phyloP scores from a whole-genome alignment of 2,888 invertebrate genomes.

The Erannis defoliaria region DNA sequence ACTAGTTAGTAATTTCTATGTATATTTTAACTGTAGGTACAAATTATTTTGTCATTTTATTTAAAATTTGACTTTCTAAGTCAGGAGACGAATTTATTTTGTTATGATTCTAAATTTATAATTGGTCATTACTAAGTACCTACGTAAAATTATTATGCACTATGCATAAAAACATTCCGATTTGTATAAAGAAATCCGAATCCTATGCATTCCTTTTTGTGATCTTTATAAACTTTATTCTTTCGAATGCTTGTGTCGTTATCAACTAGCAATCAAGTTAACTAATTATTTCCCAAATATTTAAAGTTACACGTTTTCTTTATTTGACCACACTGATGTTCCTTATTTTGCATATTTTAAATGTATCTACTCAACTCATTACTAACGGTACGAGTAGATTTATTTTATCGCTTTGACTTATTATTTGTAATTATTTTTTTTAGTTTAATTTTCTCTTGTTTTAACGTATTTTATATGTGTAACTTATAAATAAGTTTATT shows the following conservation, averaged over 20 bases:
- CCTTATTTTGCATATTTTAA: background rate
- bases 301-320: background rate
- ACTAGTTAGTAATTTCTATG: slow-evolving; percentile 13
- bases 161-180: slow-evolving; percentile 25
- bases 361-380: background rate
- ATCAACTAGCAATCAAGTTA: too few species aligned
- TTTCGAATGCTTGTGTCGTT: background rate
- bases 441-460: background rate
- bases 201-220: slow-evolving; percentile 8
- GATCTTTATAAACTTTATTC: background rate
- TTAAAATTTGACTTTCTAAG: slow-evolving; percentile 34
- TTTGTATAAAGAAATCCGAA: slow-evolving; percentile 6
- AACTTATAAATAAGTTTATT: background rate
- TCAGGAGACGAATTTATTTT: slow-evolving; percentile 45
- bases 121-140: background rate
- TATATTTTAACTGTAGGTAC: slow-evolving; percentile 22
- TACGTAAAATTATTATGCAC: background rate
- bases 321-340: background rate
- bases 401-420: background rate
- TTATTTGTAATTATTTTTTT: slow-evolving; percentile 1
- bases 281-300: background rate
- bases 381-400: background rate
- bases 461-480: background rate
- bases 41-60: slow-evolving; percentile 26
- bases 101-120: slow-evolving; percentile 30